Evolutionary conservation across 2,888 invertebrate genomes (phyloP), one percentile per base, ranked within the genome.

Genomic region (Phanerotoma sp.): DNA sequence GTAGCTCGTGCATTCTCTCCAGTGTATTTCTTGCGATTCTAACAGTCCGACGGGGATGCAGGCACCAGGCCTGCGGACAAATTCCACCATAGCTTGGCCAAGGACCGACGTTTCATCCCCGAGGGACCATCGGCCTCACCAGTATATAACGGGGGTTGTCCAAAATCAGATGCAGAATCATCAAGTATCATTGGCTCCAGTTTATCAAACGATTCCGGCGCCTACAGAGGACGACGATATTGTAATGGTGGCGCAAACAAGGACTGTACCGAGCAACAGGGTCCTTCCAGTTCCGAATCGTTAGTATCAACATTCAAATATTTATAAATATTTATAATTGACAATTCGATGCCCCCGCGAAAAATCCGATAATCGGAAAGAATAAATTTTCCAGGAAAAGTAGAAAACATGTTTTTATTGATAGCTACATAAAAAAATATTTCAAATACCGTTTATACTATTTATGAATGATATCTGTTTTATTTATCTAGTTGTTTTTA

Each of bases 11-110:
- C 69, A 66, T 70, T 63, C 63, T 67, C 69, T 70, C 64, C 66
- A 72, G 68, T 69, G 61, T 70, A 64, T 68, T 61, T 68, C 67
- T 74, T 73, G 70, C 66, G 69, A 72, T 74, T 73, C 72, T 74
- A 77, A 76, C 74, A 77, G 77, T 75, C 72, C 74, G 68, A 71
- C 71, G 71, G 73, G 69, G 69, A 72, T 74, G 71, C 75, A 77
- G 74, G 71, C 73, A 66, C 66, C 65, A 61, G 62, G 63, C 63
- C 66, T 66, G 66, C 66, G 63, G 60, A 42, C 60, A 62, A 56
- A 55, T 48, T 62, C 63, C 49, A 59, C 25, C 5, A 7, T 25
- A 25, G 9, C 9, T 5, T 25, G 9, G 5, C 25, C 25, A n/a
- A n/a, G n/a, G n/a, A n/a, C n/a, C n/a, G n/a, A n/a, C n/a, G n/a